Percentiles rank a stretch among this genome's conserved stretches.
Conservation (phyloP, 2,113 vertebrate genomes). For the Istiophorus platypterus region DNA sequence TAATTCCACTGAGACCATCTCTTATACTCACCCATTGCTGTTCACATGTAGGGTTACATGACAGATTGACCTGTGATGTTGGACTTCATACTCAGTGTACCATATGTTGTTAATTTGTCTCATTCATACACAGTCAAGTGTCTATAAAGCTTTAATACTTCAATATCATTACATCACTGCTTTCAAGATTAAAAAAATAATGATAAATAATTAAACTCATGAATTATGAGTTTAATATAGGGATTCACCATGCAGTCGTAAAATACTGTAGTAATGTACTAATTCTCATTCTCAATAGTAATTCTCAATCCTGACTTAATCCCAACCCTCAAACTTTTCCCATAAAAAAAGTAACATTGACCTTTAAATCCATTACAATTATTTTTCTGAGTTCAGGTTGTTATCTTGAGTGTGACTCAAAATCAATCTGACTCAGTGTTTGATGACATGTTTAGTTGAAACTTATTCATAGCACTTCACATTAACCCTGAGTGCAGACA, state of each 20-base stretch:
- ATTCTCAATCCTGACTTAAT: too few species aligned
- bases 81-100: not conserved
- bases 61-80: not conserved
- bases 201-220: too few species aligned
- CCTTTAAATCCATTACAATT: not conserved
- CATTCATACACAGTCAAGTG: not conserved
- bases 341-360: not conserved
- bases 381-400: not conserved
- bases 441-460: not conserved
- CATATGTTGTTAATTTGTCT: not conserved
- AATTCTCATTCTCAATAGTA: too few species aligned
- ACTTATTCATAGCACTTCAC: conserved; percentile 5
- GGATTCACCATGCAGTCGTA: too few species aligned
- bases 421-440: not conserved
- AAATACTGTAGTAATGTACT: too few species aligned
- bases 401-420: not conserved
- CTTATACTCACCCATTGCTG: not conserved
- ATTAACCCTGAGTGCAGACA: conserved; percentile 1
- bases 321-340: too few species aligned
- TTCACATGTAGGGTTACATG: not conserved
- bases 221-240: too few species aligned
- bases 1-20: conserved; percentile 17
- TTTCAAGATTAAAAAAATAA: not conserved
- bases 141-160: not conserved
- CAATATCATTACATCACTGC: not conserved